A percentile compares a stretch with the other conserved stretches of the same genome.
Conservation (phyloP, 2,113 vertebrate genomes). For the Petrocephalus zakoni region DNA sequence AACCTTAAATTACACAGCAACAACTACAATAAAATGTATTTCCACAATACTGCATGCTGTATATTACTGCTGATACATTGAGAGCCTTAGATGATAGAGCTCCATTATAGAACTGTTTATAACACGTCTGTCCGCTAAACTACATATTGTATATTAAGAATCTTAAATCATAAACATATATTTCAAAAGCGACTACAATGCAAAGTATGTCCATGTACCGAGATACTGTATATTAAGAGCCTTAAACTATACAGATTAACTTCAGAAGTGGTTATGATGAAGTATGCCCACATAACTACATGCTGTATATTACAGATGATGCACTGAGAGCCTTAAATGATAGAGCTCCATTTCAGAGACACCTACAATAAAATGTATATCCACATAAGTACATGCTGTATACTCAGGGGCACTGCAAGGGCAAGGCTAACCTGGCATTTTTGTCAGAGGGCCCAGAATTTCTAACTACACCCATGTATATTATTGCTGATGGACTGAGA, state of each 20-base stretch:
- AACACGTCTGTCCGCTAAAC: no score
- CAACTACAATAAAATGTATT: background rate
- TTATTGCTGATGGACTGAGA: background rate
- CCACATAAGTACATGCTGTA: background rate
- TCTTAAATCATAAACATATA: no score
- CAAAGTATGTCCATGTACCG: background rate
- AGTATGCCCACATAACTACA: background rate
- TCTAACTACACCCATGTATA: background rate
- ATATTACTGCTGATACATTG: background rate
- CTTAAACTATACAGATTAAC: background rate
- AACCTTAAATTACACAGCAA: background rate
- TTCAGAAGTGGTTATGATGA: background rate
- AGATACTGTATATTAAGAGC: background rate
- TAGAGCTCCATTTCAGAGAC: background rate
- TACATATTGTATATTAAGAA: no score
- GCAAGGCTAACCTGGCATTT: background rate
- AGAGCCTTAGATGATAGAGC: background rate
- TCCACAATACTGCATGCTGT: background rate
- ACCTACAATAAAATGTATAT: background rate
- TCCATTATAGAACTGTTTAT: background rate
- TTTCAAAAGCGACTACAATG: background rate
- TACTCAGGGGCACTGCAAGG: background rate
- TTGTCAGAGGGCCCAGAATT: background rate
- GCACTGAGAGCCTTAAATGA: background rate
- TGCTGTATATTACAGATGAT: background rate